Conservation (phyloP, 2,113 vertebrate genomes). For the Tamias sibiricus region DNA sequence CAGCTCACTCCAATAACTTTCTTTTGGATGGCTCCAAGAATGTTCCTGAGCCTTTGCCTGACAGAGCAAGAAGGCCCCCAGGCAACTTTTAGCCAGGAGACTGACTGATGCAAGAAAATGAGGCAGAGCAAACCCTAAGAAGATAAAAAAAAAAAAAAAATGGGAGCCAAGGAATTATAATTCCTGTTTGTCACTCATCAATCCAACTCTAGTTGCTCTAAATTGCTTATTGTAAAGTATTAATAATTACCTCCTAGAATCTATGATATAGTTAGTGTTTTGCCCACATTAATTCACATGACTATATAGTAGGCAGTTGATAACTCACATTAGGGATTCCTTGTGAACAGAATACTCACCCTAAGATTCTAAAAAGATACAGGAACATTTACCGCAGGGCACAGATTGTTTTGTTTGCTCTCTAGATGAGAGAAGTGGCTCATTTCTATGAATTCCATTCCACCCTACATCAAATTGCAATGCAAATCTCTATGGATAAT, state of each 20-base stretch:
- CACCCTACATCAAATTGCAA: background rate
- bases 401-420: background rate
- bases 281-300: slow-evolving; percentile 16
- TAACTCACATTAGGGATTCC: background rate
- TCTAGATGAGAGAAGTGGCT: background rate
- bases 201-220: background rate
- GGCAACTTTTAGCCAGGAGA: background rate
- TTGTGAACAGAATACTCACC: slow-evolving; percentile 1
- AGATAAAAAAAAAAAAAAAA: background rate
- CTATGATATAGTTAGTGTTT: background rate
- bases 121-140: background rate
- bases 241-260: slow-evolving; percentile 9
- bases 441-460: background rate
- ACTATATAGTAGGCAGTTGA: background rate
- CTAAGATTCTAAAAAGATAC: background rate
- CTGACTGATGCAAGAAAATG: background rate
- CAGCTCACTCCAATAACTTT: background rate
- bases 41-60: background rate
- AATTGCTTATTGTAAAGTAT: background rate
- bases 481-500: background rate
- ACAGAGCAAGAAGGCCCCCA: background rate
- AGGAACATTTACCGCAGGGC: background rate
- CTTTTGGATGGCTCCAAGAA: background rate
- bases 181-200: background rate
- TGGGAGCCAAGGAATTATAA: background rate